Evolutionary conservation across 2,113 vertebrate species (phyloP).

Genomic region (Archilochus colubris): DNA sequence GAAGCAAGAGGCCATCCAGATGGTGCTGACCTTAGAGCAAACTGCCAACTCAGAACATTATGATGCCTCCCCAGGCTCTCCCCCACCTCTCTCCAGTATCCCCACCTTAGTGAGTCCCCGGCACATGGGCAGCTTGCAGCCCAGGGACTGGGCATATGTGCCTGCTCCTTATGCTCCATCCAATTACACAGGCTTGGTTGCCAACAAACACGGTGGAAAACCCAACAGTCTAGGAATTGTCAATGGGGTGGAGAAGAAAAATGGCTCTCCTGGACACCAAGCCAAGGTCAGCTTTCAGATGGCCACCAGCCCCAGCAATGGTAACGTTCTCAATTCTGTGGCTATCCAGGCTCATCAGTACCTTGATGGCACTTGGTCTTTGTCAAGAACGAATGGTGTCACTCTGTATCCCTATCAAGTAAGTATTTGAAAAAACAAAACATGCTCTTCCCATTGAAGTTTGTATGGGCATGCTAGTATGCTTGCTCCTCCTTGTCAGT

Average conservation of each 20-base stretch:
- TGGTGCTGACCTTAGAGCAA: slow-evolving; percentile 88
- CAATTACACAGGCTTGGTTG: slow-evolving; percentile 77
- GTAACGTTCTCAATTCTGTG: slow-evolving; percentile 82
- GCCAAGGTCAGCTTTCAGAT: slow-evolving; percentile 82
- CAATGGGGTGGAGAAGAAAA: slow-evolving; percentile 87
- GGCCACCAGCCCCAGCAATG: slow-evolving; percentile 86
- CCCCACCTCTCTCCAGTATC: slow-evolving; percentile 74
- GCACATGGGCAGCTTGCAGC: slow-evolving; percentile 75
- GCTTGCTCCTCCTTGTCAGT: background rate
- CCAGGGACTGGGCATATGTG: slow-evolving; percentile 82
- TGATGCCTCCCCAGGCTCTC: slow-evolving; percentile 86
- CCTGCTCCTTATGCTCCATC: slow-evolving; percentile 78
- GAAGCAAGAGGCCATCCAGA: slow-evolving; percentile 96
- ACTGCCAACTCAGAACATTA: slow-evolving; percentile 83
- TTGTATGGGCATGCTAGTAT: background rate
- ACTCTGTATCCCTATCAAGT: slow-evolving; percentile 97
- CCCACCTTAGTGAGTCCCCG: slow-evolving; percentile 78
- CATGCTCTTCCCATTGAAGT: rapidly evolving
- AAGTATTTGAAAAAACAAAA: slow-evolving; percentile 40
- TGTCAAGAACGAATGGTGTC: slow-evolving; percentile 89
- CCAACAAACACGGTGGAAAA: slow-evolving; percentile 85
- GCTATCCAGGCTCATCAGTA: slow-evolving; percentile 90
- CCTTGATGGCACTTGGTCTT: slow-evolving; percentile 82
- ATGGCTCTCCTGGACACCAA: slow-evolving; percentile 83
- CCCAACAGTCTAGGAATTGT: slow-evolving; percentile 90